phyloP scores from a whole-genome alignment of 2,888 invertebrate species.

The Sericinus montela region DNA sequence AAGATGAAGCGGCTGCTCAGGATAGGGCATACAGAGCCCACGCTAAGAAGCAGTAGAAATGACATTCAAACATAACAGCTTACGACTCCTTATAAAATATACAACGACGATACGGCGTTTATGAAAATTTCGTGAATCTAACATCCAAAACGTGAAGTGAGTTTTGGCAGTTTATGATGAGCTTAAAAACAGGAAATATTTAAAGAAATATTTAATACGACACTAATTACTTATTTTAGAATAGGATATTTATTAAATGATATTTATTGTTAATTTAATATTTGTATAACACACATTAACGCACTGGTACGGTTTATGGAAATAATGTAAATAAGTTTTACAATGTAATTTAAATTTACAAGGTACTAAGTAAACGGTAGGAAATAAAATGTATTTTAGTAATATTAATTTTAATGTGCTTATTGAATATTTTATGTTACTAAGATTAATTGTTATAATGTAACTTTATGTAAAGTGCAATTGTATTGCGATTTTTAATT shows the following conservation, averaged over 20 bases:
- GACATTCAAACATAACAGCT: constrained; percentile 29
- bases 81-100: constrained; percentile 64
- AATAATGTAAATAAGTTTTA: constrained; percentile 14
- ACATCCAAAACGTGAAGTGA: constrained; percentile 31
- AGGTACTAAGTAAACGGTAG: no score
- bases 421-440: no score
- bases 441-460: no score
- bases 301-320: constrained; percentile 11
- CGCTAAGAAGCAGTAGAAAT: constrained; percentile 53
- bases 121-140: constrained; percentile 13
- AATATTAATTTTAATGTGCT: no score
- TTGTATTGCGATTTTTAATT: constrained; percentile 37
- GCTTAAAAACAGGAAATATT: constrained; percentile 37
- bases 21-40: constrained; percentile 82
- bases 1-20: constrained; percentile 81
- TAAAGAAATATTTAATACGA: constrained; percentile 30
- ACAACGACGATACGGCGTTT: constrained; percentile 46
- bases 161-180: constrained; percentile 39
- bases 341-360: no score
- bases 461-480: constrained; percentile 27
- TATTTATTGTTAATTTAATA: constrained; percentile 6
- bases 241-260: constrained; percentile 16
- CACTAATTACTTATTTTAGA: constrained; percentile 30
- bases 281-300: constrained; percentile 12
- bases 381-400: neutral